Evolutionary conservation across 1,140 invertebrate genomes (phyloP), one percentile per base, ranked within the genome.

Genomic region (Rhagoletis zephyria): DNA sequence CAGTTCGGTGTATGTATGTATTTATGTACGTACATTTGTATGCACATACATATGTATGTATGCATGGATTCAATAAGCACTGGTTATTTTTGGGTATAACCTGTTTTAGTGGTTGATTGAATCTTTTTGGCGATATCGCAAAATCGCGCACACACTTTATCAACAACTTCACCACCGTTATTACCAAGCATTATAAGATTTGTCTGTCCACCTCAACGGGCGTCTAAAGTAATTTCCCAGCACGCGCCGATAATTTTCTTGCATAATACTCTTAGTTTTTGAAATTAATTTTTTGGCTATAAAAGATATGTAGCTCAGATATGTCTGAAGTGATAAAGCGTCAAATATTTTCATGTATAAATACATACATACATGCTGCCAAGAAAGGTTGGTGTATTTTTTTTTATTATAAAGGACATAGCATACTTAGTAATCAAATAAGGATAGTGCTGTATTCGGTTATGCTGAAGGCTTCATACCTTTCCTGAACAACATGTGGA

Each of bases 51-150:
- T 60, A 60, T 60, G 12, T 12, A 7, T 60, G 12, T 30, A 30
- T 30, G 30, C 30, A 30, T 10, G 16, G 5, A 30, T 74, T 74
- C 67, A 74, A 74, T 74, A 42, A 45, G 14, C 10, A 74, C 67
- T 74, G 67, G 67, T 74, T 16, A 30, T 45, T 45, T 16, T 74
- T 42, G 40, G 19, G n/a, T 30, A 65, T 74, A 74, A 74, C 67
- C 42, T 16, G 67, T 74, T 74, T 74, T 74, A 45, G 42, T 10
- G 4, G 61, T n/a, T 63, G 67, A 74, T 48, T 74, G 40, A 10
- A 48, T 74, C 67, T 74, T n/a, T 40, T n/a, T 48, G 67, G 67
- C 45, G 67, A 48, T 74, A 74, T 48, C 67, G 45, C 67, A 14
- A 74, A 45, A n/a, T 48, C 42, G 42, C 42, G 67, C 64, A 64